Conservation (phyloP, 2,888 invertebrate genomes). For the Ecdyonurus torrentis region DNA sequence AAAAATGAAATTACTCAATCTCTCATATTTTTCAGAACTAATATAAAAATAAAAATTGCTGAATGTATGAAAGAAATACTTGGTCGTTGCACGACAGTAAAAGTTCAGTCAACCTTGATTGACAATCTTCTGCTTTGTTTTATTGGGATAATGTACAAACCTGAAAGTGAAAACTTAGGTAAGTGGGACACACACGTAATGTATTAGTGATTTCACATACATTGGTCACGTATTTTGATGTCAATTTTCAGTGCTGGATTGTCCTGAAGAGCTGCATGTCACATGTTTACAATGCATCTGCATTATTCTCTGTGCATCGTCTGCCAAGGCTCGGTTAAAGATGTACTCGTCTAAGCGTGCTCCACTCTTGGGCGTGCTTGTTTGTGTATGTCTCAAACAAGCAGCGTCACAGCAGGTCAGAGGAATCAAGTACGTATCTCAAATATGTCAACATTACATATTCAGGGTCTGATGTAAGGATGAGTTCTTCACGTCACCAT, state of each 20-base stretch:
- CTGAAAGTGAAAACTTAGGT: background rate
- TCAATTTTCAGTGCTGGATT: background rate
- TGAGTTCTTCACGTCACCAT: too few species aligned
- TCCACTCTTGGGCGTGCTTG: background rate
- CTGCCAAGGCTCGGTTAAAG: background rate
- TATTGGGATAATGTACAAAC: slow-evolving; percentile 29
- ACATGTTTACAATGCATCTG: background rate
- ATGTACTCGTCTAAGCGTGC: background rate
- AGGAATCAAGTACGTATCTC: slow-evolving; percentile 37
- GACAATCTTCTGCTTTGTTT: slow-evolving; percentile 35
- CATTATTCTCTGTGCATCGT: background rate
- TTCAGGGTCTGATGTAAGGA: too few species aligned
- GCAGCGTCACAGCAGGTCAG: slow-evolving; percentile 46
- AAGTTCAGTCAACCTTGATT: too few species aligned
- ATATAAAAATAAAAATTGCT: slow-evolving; percentile 32
- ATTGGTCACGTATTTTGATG: background rate
- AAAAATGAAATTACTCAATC: too few species aligned
- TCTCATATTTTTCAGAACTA: slow-evolving; percentile 23
- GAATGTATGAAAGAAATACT: slow-evolving; percentile 30
- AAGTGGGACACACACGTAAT: background rate
- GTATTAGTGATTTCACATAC: background rate
- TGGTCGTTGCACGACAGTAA: too few species aligned
- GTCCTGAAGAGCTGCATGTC: background rate
- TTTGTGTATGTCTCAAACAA: slow-evolving; percentile 45
- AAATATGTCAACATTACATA: too few species aligned